Evolutionary conservation across 2,888 invertebrate genomes (phyloP).

Genomic region (Malachius bipustulatus): DNA sequence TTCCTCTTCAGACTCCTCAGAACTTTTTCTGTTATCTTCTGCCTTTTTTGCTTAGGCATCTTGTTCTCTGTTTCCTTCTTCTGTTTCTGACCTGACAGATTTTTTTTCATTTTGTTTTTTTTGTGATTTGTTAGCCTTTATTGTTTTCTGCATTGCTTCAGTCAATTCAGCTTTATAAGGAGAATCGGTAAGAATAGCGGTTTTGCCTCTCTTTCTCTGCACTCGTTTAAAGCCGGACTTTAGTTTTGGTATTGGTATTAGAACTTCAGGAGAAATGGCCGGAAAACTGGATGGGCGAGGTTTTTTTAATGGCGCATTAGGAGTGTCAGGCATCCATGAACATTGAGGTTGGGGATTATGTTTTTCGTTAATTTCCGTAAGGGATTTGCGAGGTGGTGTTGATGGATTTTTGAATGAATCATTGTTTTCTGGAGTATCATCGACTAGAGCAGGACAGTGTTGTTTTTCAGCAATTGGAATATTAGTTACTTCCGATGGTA

Average conservation of each 20-base stretch:
- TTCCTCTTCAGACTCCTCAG: background rate
- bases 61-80: slow-evolving; percentile 1
- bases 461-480: slow-evolving; percentile 6
- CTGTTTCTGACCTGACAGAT: background rate
- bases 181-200: background rate
- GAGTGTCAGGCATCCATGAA: background rate
- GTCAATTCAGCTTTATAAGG: background rate
- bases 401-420: background rate
- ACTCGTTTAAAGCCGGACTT: background rate
- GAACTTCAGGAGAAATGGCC: background rate
- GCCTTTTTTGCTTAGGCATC: background rate
- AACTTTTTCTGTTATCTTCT: background rate
- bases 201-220: background rate
- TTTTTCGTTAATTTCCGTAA: too few species aligned
- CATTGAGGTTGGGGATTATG: background rate
- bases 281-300: background rate
- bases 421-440: background rate
- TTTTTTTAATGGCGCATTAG: too few species aligned
- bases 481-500: slow-evolving; percentile 6
- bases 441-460: background rate
- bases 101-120: background rate
- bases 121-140: background rate
- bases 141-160: background rate
- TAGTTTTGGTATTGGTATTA: background rate
- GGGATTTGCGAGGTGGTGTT: background rate